Evolutionary conservation across 2,797 vertebrate species (phyloP).

Genomic region (Serranus cabrilla): DNA sequence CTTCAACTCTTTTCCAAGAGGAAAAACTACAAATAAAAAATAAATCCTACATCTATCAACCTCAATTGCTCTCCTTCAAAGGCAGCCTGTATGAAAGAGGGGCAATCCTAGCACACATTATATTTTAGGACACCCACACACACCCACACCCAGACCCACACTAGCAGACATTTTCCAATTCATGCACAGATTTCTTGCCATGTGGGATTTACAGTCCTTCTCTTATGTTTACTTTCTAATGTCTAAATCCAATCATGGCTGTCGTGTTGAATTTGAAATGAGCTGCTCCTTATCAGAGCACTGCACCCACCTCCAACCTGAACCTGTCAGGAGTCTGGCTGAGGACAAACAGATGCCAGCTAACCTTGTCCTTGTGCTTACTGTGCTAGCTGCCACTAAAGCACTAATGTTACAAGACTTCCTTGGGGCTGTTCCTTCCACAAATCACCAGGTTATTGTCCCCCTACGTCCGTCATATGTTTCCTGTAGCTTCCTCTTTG

Average conservation of each 20-base stretch:
- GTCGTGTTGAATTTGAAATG: constrained; percentile 65
- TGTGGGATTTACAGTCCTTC: constrained; percentile 44
- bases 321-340: constrained; percentile 54
- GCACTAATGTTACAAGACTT: constrained; percentile 39
- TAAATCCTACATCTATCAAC: constrained; percentile 49
- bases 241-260: constrained; percentile 66
- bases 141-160: constrained; percentile 10
- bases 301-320: constrained; percentile 49
- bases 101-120: constrained; percentile 34
- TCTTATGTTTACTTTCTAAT: constrained; percentile 58
- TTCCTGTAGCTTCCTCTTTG: constrained; percentile 31
- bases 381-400: constrained; percentile 47
- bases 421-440: constrained; percentile 47
- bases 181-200: constrained; percentile 26
- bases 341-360: constrained; percentile 54
- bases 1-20: constrained; percentile 10
- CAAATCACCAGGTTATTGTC: constrained; percentile 61
- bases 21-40: constrained; percentile 28
- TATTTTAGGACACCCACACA: constrained; percentile 32
- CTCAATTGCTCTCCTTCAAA: constrained; percentile 41
- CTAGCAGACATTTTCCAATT: constrained; percentile 33
- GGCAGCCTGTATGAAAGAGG: constrained; percentile 31
- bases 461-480: constrained; percentile 18
- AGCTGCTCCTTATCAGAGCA: constrained; percentile 56
- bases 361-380: constrained; percentile 66